These are phyloP conservation scores for Meta bourneti DNA, from an alignment of 2,888 invertebrate genomes.

Conservation along the genomic window DNA sequence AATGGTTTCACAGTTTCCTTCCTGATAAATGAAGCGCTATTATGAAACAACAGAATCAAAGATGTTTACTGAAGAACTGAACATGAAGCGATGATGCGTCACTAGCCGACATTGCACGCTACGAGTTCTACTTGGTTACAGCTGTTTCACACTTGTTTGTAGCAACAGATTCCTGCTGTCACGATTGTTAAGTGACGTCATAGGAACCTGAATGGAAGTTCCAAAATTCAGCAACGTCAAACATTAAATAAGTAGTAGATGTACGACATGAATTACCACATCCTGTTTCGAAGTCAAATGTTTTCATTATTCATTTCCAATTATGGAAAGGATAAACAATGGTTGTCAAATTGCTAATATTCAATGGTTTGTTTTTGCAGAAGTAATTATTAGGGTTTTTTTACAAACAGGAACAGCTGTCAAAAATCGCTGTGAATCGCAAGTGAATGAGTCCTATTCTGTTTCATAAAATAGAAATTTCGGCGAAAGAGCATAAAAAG, in stretches of 20 bases:
- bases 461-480: no score
- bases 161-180: conserved; percentile 34
- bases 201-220: not conserved
- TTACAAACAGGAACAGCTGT: no score
- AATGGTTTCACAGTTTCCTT: conserved; percentile 37
- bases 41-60: not conserved
- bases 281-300: not conserved
- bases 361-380: not conserved
- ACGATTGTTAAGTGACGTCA: conserved; percentile 50
- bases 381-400: no score
- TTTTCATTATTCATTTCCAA: not conserved
- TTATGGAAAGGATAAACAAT: not conserved
- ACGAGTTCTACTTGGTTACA: not conserved
- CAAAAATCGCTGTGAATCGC: no score
- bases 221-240: not conserved
- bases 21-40: conserved; percentile 37
- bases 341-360: not conserved
- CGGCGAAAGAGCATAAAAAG: no score
- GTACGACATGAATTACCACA: not conserved
- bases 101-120: not conserved
- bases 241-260: not conserved
- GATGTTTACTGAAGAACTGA: not conserved
- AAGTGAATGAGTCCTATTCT: no score
- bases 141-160: conserved; percentile 35
- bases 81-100: not conserved